A percentile compares a stretch with the other conserved stretches of the same genome.
Evolutionary conservation across 1,140 invertebrate genomes (phyloP).

Genomic region (Zaprionus lachaisei): DNA sequence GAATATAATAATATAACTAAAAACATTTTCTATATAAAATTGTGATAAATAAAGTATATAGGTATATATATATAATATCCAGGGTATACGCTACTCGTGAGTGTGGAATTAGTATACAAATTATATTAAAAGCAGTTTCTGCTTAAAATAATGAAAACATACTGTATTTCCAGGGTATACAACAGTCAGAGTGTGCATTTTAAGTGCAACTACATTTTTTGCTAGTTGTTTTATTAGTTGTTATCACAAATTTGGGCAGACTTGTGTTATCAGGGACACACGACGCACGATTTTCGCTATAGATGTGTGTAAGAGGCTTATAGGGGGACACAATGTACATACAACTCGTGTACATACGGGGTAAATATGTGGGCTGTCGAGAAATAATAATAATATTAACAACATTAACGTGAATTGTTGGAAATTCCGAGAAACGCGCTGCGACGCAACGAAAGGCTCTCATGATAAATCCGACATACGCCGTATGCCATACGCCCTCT

Average conservation of each 20-base stretch:
- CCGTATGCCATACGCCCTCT: background rate
- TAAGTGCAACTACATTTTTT: background rate
- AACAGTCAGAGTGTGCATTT: background rate
- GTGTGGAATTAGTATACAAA: too few relatives aligned
- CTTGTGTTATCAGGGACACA: conserved; percentile 22
- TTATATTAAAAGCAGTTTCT: too few relatives aligned
- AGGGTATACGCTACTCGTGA: too few relatives aligned
- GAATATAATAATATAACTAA: too few relatives aligned
- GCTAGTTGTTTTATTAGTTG: conserved; percentile 2
- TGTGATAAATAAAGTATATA: too few relatives aligned
- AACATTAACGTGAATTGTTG: conserved; percentile 70
- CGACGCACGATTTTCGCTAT: background rate
- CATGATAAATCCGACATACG: conserved; percentile 57
- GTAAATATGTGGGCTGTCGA: conserved; percentile 26
- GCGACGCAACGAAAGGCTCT: conserved; percentile 42
- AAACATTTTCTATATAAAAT: too few relatives aligned
- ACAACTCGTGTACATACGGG: background rate
- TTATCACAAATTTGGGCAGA: conserved; percentile 35
- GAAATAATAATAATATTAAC: conserved; percentile 74
- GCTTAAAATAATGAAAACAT: too few relatives aligned
- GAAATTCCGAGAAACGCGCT: conserved; percentile 59
- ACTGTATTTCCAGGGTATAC: background rate
- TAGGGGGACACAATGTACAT: background rate
- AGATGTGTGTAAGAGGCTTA: background rate
- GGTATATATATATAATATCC: too few relatives aligned